Conservation (phyloP, 2,113 vertebrate genomes). For the Trinectes maculatus region DNA sequence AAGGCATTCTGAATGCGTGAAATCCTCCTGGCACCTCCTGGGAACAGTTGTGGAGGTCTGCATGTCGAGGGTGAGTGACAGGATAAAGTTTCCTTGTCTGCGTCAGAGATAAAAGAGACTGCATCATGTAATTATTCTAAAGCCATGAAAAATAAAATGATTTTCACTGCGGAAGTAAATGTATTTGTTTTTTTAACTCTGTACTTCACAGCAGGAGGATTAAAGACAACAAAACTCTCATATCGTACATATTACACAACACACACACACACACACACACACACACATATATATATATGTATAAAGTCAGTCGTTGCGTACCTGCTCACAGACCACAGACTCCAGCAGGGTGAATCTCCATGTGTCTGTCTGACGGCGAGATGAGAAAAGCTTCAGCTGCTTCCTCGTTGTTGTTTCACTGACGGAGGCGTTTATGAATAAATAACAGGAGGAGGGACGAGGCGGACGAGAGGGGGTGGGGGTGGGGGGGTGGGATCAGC, state of each 20-base stretch:
- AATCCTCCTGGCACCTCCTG: neutral
- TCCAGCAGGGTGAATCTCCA: neutral
- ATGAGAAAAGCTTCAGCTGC: neutral
- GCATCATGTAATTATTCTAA: neutral
- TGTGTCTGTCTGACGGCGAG: neutral
- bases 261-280: no score
- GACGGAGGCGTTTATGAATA: conserved; percentile 46
- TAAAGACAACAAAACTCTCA: no score
- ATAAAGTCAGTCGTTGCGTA: no score
- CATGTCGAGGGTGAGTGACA: conserved; percentile 20
- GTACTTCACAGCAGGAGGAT: no score
- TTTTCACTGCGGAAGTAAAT: no score
- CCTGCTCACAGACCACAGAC: conserved; percentile 5
- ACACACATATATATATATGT: no score
- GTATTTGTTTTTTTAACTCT: no score
- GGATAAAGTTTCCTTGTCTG: neutral
- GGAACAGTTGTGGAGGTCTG: conserved; percentile 25
- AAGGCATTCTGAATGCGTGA: neutral
- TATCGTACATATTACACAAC: no score
- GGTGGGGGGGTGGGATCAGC: neutral
- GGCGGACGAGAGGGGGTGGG: no score
- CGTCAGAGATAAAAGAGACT: neutral
- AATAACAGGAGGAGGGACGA: conserved; percentile 33
- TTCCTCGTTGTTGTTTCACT: neutral
- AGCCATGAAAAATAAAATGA: neutral